Evolutionary conservation across 2,797 vertebrate genomes (phyloP).

Genomic region (Spheniscus humboldti): DNA sequence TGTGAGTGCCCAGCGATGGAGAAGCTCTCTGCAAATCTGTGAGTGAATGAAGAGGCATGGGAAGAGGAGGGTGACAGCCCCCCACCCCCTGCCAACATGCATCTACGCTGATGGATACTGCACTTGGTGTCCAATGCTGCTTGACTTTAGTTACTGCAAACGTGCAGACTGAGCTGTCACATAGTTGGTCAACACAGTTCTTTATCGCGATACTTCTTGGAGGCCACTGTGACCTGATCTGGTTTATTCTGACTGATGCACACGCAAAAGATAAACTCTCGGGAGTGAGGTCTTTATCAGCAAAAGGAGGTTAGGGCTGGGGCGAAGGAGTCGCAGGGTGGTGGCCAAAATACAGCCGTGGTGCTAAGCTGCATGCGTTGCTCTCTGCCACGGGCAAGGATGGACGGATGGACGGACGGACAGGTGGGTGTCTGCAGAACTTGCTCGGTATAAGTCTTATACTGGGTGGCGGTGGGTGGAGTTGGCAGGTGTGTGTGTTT

Average conservation of each 20-base stretch:
- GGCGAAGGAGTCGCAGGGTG: rapidly evolving
- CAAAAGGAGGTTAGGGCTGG: background rate
- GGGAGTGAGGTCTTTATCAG: background rate
- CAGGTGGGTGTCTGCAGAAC: background rate
- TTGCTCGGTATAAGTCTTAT: background rate
- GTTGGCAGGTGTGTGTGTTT: background rate
- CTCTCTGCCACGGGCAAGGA: background rate
- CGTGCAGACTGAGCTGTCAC: background rate
- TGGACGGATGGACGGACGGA: background rate
- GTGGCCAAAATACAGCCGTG: background rate
- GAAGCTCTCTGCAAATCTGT: background rate
- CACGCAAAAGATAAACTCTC: rapidly evolving
- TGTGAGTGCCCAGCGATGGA: background rate
- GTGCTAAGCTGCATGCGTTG: background rate
- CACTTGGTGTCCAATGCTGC: rapidly evolving
- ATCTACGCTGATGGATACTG: rapidly evolving
- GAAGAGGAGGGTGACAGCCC: background rate
- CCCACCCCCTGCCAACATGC: background rate
- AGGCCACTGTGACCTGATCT: background rate
- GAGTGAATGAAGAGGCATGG: background rate
- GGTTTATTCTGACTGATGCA: background rate
- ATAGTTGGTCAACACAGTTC: rapidly evolving
- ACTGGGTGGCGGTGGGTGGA: background rate
- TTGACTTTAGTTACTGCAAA: rapidly evolving
- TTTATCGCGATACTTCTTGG: background rate